Conservation (phyloP, 2,797 vertebrate species). For the Mallotus villosus region DNA sequence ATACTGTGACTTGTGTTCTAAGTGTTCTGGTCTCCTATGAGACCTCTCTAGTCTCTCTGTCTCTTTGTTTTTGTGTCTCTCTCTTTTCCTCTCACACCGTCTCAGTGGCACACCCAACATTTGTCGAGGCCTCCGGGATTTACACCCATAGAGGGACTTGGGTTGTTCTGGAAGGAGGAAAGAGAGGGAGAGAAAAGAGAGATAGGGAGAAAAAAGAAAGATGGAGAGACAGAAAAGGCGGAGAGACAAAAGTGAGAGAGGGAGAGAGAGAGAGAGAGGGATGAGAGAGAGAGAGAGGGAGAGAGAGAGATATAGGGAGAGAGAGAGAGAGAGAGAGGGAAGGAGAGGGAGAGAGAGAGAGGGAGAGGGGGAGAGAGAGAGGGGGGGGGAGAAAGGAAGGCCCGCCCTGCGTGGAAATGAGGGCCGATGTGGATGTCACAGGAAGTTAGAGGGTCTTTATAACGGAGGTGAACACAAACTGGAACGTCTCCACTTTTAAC, state of each 20-base stretch:
- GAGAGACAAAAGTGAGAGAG: no score
- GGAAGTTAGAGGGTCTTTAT: constrained; percentile 42
- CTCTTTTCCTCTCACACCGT: constrained; percentile 29
- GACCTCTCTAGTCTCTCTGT: constrained; percentile 37
- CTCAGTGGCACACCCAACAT: constrained; percentile 56
- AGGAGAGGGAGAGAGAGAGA: no score
- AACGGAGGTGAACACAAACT: constrained; percentile 29
- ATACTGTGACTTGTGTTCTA: constrained; percentile 58
- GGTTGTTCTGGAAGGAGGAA: constrained; percentile 22
- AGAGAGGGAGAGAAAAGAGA: no score
- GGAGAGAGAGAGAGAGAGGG: no score
- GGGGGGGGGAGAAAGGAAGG: constrained; percentile 23
- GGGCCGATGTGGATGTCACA: constrained; percentile 44
- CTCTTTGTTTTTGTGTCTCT: neutral
- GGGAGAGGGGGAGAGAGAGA: no score
- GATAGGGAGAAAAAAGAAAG: no score
- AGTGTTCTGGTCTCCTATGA: constrained; percentile 57
- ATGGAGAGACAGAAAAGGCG: no score
- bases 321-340: no score
- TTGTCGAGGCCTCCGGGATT: constrained; percentile 68
- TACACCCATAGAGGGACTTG: constrained; percentile 53
- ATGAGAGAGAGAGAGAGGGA: no score
- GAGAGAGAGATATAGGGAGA: no score
- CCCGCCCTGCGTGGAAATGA: constrained; percentile 55
- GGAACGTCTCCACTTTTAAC: constrained; percentile 16